Evolutionary conservation across 2,113 vertebrate genomes (phyloP).

Genomic region (Ammodytes dubius): DNA sequence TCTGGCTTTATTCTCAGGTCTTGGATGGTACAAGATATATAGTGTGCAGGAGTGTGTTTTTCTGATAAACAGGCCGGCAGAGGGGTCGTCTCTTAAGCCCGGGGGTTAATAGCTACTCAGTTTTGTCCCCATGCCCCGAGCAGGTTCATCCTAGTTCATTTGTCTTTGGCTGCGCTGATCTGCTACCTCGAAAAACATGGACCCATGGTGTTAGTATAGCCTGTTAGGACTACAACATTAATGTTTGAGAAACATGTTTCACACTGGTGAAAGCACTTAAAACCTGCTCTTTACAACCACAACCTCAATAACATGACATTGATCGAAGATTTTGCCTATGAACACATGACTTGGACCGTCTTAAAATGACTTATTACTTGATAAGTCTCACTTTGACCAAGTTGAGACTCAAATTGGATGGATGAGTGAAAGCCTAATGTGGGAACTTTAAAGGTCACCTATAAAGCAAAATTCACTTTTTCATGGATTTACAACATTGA

Average conservation of each 20-base stretch:
- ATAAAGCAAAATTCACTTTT: no score
- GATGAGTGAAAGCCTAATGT: not conserved
- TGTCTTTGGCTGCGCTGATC: not conserved
- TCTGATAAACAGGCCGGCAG: not conserved
- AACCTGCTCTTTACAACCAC: not conserved
- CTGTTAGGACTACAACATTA: not conserved
- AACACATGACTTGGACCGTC: not conserved
- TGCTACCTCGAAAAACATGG: not conserved
- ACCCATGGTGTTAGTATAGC: not conserved
- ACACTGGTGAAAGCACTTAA: not conserved
- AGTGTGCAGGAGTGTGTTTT: not conserved
- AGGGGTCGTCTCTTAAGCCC: not conserved
- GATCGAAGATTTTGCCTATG: no score
- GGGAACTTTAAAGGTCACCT: not conserved
- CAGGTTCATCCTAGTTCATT: not conserved
- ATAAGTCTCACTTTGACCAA: not conserved
- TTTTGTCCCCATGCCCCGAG: not conserved
- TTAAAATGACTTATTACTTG: not conserved
- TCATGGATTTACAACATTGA: no score
- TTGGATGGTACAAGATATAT: not conserved
- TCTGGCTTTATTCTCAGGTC: not conserved
- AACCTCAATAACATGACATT: not conserved
- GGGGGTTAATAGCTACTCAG: not conserved
- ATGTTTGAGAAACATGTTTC: not conserved
- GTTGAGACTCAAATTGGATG: not conserved